phyloP scores from a whole-genome alignment of 2,797 vertebrate species.

The Clamator glandarius region DNA sequence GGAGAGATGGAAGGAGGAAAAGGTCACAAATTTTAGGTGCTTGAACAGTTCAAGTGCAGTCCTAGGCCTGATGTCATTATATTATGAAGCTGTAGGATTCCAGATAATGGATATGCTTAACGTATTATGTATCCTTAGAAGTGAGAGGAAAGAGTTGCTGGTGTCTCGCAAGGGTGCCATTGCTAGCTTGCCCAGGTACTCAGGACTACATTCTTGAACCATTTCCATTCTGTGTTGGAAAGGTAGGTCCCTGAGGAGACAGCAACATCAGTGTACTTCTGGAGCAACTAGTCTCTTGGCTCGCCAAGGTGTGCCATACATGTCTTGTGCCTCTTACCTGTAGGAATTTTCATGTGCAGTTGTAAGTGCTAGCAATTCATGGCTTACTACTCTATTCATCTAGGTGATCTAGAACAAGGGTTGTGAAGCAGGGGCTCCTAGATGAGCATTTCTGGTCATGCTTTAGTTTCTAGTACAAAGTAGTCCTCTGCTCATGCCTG shows the following conservation, averaged over 20 bases:
- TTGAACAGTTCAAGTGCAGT: not conserved
- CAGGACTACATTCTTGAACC: not conserved
- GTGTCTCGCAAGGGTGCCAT: not conserved
- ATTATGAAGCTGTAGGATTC: not conserved
- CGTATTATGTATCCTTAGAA: not conserved
- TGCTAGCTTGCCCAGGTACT: not conserved
- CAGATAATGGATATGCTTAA: not conserved
- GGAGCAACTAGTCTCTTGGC: not conserved
- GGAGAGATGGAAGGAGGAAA: not conserved
- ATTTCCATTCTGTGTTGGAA: not conserved
- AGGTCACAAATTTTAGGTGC: not conserved
- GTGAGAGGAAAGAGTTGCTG: not conserved
- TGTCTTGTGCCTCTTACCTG: not conserved
- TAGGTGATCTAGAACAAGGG: not conserved
- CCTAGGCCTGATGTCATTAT: not conserved
- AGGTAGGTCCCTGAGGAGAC: not conserved
- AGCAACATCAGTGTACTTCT: not conserved
- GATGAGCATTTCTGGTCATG: not conserved
- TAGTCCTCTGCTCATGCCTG: not conserved
- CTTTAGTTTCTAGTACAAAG: not conserved
- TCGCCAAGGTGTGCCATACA: not conserved
- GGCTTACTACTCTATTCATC: not conserved
- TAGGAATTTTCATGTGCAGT: not conserved
- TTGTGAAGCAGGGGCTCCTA: not conserved
- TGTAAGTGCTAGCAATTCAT: not conserved